Conservation (phyloP, 2,113 vertebrate species). For the Heterotilapia buettikoferi region DNA sequence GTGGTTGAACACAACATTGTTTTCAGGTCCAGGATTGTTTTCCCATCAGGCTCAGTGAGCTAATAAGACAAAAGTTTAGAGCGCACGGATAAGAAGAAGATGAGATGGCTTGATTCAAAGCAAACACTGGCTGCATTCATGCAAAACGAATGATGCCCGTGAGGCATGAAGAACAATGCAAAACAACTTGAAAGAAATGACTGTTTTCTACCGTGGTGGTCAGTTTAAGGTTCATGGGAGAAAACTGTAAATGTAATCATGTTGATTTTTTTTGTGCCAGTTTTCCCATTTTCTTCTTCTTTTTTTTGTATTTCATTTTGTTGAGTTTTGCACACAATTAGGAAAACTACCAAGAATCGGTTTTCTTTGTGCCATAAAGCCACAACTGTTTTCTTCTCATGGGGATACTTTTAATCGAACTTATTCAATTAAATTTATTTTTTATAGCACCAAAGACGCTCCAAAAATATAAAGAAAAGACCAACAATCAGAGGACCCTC, state of each 20-base stretch:
- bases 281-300: not conserved
- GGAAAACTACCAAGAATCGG: not conserved
- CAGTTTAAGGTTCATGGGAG: not conserved
- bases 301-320: not conserved
- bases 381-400: not conserved
- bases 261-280: not conserved
- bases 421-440: not conserved
- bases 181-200: constrained; percentile 15
- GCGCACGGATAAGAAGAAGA: constrained; percentile 22
- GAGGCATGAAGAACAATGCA: not conserved
- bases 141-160: not conserved
- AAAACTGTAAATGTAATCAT: not conserved
- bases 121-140: constrained; percentile 17
- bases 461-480: not conserved
- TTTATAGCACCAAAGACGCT: not conserved
- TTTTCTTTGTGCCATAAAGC: constrained; percentile 6
- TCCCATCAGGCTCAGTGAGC: constrained; percentile 38
- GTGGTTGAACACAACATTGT: constrained; percentile 29
- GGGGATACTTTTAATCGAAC: not conserved
- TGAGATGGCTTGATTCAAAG: constrained; percentile 46
- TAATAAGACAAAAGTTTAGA: constrained; percentile 42
- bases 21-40: constrained; percentile 42
- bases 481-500: not conserved
- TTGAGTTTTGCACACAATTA: not conserved
- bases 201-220: constrained; percentile 1